A percentile compares a stretch with the other conserved stretches of the same genome.
These are phyloP conservation scores for Pammene aurita DNA, from an alignment of 2,888 invertebrate species.

Conservation along the genomic window DNA sequence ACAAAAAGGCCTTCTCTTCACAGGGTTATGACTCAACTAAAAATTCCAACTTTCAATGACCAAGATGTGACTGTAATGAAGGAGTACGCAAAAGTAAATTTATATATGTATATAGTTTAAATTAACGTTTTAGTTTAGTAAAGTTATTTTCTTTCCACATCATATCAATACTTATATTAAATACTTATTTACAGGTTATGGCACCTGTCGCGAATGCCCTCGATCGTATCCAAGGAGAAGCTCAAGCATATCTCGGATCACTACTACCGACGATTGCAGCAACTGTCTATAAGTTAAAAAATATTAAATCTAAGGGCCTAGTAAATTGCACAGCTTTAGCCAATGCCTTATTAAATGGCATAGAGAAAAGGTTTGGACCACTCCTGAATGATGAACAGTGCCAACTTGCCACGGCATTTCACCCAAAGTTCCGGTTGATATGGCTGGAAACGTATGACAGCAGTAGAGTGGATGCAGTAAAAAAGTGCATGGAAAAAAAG, in stretches of 20 bases:
- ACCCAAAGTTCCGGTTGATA: too few species aligned
- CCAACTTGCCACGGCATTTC: not conserved
- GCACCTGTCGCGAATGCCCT: slow-evolving; percentile 43
- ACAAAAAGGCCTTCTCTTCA: too few species aligned
- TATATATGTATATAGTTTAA: too few species aligned
- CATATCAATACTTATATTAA: not conserved
- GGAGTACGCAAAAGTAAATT: too few species aligned
- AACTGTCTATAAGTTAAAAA: slow-evolving; percentile 46
- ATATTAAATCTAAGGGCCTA: slow-evolving; percentile 46
- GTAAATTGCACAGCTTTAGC: slow-evolving; percentile 47
- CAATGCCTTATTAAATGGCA: slow-evolving; percentile 48
- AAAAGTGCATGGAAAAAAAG: slow-evolving; percentile 45
- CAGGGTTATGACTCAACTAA: too few species aligned
- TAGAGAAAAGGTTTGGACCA: slow-evolving; percentile 22
- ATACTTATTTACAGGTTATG: slow-evolving; percentile 39
- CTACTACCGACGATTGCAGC: slow-evolving; percentile 46
- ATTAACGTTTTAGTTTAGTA: too few species aligned
- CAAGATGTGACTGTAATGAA: too few species aligned
- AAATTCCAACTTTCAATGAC: too few species aligned
- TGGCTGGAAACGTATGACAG: slow-evolving; percentile 45
- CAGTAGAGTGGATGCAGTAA: slow-evolving; percentile 41
- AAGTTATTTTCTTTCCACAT: not conserved
- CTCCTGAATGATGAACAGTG: not conserved
- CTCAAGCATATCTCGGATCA: slow-evolving; percentile 41
- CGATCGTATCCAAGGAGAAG: slow-evolving; percentile 45